phyloP scores from a whole-genome alignment of 2,888 invertebrate species.

The Helleia helle region DNA sequence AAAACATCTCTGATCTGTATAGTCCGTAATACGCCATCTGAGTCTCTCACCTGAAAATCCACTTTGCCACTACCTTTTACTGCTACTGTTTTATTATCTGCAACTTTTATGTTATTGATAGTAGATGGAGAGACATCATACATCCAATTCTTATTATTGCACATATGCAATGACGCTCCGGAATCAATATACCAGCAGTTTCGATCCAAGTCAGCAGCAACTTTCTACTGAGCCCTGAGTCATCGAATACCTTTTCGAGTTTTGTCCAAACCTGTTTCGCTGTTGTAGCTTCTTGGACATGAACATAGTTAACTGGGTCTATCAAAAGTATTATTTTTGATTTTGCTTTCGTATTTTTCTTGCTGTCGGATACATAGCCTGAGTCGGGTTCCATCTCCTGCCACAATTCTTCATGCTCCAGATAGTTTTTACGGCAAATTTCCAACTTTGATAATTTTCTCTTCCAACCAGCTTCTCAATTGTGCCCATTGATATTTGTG shows the following conservation, averaged over 20 bases:
- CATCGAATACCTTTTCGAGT: slow-evolving; percentile 12
- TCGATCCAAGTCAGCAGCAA: slow-evolving; percentile 8
- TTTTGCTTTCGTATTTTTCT: slow-evolving; percentile 10
- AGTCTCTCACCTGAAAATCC: slow-evolving; percentile 5
- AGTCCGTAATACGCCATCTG: slow-evolving; percentile 6
- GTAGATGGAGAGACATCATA: neutral
- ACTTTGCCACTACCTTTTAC: slow-evolving; percentile 1
- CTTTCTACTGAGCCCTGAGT: slow-evolving; percentile 11
- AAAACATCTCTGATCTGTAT: slow-evolving; percentile 1
- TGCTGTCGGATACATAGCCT: neutral
- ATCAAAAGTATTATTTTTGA: slow-evolving; percentile 16
- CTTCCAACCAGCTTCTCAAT: slow-evolving; percentile 12
- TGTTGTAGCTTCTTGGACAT: slow-evolving; percentile 14
- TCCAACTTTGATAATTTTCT: slow-evolving; percentile 17
- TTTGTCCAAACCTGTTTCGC: slow-evolving; percentile 5
- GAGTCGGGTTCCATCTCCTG: slow-evolving; percentile 7
- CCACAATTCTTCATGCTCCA: slow-evolving; percentile 19
- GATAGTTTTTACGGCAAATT: slow-evolving; percentile 17
- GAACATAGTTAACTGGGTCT: slow-evolving; percentile 16
- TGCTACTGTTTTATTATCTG: slow-evolving; percentile 5
- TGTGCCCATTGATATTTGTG: slow-evolving; percentile 2
- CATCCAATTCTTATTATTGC: slow-evolving; percentile 4
- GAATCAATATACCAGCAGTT: slow-evolving; percentile 8
- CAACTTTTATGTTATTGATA: slow-evolving; percentile 1
- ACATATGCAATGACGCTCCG: slow-evolving; percentile 5